These are phyloP conservation scores for Dryas iulia DNA, from an alignment of 1,140 invertebrate genomes.

Conservation along the genomic window DNA sequence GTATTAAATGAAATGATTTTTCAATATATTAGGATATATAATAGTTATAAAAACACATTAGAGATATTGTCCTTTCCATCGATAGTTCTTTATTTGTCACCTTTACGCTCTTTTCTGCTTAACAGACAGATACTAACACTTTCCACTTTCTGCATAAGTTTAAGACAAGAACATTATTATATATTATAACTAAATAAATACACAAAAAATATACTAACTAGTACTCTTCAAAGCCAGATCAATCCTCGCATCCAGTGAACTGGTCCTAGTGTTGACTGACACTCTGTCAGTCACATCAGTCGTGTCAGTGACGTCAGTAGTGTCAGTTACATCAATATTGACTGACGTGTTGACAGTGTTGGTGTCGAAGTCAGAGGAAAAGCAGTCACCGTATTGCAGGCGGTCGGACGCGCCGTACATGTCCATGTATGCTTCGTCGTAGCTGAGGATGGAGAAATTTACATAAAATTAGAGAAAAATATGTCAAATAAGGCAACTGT, in stretches of 20 bases:
- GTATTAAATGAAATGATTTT: too few species aligned
- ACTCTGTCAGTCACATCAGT: not conserved
- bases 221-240: slow-evolving; percentile 50
- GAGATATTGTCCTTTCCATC: too few species aligned
- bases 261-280: slow-evolving; percentile 9
- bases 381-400: slow-evolving; percentile 71
- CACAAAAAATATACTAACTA: slow-evolving; percentile 34
- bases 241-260: slow-evolving; percentile 56
- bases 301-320: not conserved
- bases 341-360: slow-evolving; percentile 8
- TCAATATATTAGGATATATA: too few species aligned
- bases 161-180: too few species aligned
- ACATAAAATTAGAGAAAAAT: not conserved
- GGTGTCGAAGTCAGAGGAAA: slow-evolving; percentile 30
- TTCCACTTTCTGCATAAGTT: too few species aligned
- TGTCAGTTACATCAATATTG: not conserved
- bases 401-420: slow-evolving; percentile 67
- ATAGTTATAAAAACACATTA: too few species aligned
- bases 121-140: too few species aligned
- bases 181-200: not conserved
- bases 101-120: too few species aligned
- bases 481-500: too few species aligned
- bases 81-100: too few species aligned
- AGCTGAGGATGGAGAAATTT: slow-evolving; percentile 34
- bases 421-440: slow-evolving; percentile 70